A percentile compares a stretch with the other conserved stretches of the same genome.
phyloP scores from a whole-genome alignment of 1,140 invertebrate species.

The Pteromalus puparum region DNA sequence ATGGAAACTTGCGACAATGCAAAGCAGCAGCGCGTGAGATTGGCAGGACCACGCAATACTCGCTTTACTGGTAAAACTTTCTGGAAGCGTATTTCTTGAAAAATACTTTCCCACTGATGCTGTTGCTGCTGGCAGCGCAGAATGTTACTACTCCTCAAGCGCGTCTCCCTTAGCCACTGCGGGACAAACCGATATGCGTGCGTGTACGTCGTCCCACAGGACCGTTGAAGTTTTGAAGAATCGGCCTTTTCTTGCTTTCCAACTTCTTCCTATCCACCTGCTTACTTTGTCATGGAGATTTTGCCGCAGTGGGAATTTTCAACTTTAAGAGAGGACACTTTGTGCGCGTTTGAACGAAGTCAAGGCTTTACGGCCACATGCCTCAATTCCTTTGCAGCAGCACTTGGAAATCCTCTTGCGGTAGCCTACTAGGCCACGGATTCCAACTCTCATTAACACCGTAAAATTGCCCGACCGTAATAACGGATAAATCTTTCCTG shows the following conservation, averaged over 20 bases:
- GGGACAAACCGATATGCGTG: background rate
- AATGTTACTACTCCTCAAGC: background rate
- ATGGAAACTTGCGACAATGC: background rate
- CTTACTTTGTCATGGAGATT: background rate
- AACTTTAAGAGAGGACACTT: background rate
- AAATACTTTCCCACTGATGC: background rate
- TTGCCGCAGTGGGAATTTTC: background rate
- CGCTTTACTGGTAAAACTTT: background rate
- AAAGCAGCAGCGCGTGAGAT: background rate
- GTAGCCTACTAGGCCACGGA: too few species aligned
- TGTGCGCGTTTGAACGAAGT: too few species aligned
- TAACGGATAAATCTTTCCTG: background rate
- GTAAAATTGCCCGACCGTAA: background rate
- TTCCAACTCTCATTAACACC: background rate
- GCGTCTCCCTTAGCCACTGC: background rate
- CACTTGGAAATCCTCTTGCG: background rate
- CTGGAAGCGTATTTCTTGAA: background rate
- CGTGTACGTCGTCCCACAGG: background rate
- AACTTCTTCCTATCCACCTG: background rate
- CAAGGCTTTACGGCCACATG: background rate
- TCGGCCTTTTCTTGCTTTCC: background rate
- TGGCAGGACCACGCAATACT: background rate
- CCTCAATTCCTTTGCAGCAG: background rate
- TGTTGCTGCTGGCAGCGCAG: background rate
- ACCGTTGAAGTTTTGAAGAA: background rate